Conservation (phyloP, 2,113 vertebrate genomes). For the Eulemur rufifrons region DNA sequence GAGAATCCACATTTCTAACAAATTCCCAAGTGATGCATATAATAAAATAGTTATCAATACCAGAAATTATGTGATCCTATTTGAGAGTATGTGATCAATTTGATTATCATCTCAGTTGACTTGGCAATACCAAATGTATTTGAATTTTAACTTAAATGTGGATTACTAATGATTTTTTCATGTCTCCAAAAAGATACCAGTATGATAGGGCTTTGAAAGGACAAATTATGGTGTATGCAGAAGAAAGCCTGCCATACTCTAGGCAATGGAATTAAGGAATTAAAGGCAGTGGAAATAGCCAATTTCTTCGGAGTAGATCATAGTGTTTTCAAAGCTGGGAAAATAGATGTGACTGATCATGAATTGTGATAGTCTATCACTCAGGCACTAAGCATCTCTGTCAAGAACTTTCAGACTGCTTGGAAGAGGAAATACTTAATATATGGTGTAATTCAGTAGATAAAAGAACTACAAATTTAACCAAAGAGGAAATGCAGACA, state of each 20-base stretch:
- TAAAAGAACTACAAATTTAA: neutral
- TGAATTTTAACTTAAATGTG: neutral
- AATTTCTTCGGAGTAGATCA: neutral
- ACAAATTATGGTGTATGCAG: neutral
- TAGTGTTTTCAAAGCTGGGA: slow-evolving; percentile 10
- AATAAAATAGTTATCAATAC: neutral
- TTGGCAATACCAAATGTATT: neutral
- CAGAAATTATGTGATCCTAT: neutral
- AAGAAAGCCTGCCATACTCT: neutral
- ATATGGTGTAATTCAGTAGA: neutral
- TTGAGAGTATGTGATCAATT: neutral
- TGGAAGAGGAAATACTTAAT: neutral
- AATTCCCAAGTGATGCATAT: neutral
- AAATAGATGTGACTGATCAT: neutral
- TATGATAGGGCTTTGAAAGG: neutral
- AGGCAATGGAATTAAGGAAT: neutral
- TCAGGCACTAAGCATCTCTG: neutral
- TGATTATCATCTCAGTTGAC: neutral
- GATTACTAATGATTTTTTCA: neutral
- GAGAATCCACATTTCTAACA: neutral
- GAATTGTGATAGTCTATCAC: neutral
- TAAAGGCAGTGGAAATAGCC: neutral
- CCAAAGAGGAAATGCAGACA: neutral
- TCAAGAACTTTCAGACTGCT: slow-evolving; percentile 18
- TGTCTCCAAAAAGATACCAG: neutral